Conservation (phyloP, 2,113 vertebrate species). For the Zosterops hypoxanthus region DNA sequence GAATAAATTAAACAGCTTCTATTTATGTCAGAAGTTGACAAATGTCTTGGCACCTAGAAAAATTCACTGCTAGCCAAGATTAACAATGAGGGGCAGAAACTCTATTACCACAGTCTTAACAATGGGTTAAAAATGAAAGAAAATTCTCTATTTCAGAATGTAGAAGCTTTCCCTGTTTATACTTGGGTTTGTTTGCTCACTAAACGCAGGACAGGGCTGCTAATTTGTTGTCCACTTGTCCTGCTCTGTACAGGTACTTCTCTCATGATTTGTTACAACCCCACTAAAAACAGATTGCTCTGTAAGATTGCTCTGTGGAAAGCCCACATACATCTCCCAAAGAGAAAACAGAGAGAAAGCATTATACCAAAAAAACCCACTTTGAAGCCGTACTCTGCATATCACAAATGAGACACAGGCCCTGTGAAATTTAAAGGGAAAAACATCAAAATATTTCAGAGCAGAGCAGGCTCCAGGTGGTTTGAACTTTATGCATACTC, state of each 20-base stretch:
- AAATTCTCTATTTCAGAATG: not conserved
- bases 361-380: not conserved
- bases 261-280: not conserved
- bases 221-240: not conserved
- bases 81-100: not conserved
- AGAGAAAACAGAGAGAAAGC: not conserved
- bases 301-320: not conserved
- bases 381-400: not conserved
- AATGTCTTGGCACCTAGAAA: not conserved
- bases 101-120: not conserved
- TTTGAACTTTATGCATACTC: not conserved
- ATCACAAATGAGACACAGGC: not conserved
- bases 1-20: not conserved
- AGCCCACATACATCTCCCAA: not conserved
- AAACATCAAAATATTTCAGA: not conserved
- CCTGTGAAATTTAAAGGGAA: not conserved
- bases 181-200: not conserved
- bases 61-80: not conserved
- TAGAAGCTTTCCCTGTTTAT: not conserved
- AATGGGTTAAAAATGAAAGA: not conserved
- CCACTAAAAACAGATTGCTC: not conserved
- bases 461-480: not conserved
- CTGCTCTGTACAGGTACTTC: not conserved
- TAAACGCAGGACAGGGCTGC: not conserved
- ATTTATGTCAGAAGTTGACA: not conserved